Evolutionary conservation across 2,888 invertebrate genomes (phyloP), one percentile per base, ranked within the genome.

Genomic region (Polia nebulosa): DNA sequence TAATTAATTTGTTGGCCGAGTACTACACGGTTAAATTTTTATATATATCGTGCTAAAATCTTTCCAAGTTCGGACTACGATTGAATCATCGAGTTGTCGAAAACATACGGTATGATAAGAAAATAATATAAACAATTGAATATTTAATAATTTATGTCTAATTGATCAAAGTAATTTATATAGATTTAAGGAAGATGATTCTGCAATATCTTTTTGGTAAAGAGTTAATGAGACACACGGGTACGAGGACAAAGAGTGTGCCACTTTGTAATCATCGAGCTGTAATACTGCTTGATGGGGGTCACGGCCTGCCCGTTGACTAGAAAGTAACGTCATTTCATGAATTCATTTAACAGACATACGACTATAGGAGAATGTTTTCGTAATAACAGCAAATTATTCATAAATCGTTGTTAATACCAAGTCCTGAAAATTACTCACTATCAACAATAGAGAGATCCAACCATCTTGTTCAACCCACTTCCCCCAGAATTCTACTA

Each of bases 1-100:
- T 25, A 75, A 65, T 41, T 64, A 22, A 52, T 58, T 49, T 32
- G n/a, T n/a, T n/a, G n/a, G n/a, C n/a, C n/a, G n/a, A n/a, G n/a
- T n/a, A n/a, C n/a, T n/a, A n/a, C n/a, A n/a, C n/a, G n/a, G n/a
- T n/a, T n/a, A n/a, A n/a, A n/a, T n/a, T n/a, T n/a, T n/a, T n/a
- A 8, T 27, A 47, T 52, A 6, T 61, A 52, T 27, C n/a, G 34
- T 34, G 32, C 13, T 34, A 39, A 57, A 57, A 63, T 39, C 15
- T 3, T 7, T n/a, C 41, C 13, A 44, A 52, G 58, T 65, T 17
- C 8, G 20, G 11, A 55, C 36, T 60, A 27, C 9, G 41, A 41
- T 51, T 29, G 3, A 74, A 32, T 49, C 11, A 55, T 49, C 22
- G 3, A 74, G 27, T 49, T 9, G 49, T 49, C 22, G 4, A 49